Conservation (phyloP, 1,140 invertebrate genomes). For the Lutraria rhynchaena region DNA sequence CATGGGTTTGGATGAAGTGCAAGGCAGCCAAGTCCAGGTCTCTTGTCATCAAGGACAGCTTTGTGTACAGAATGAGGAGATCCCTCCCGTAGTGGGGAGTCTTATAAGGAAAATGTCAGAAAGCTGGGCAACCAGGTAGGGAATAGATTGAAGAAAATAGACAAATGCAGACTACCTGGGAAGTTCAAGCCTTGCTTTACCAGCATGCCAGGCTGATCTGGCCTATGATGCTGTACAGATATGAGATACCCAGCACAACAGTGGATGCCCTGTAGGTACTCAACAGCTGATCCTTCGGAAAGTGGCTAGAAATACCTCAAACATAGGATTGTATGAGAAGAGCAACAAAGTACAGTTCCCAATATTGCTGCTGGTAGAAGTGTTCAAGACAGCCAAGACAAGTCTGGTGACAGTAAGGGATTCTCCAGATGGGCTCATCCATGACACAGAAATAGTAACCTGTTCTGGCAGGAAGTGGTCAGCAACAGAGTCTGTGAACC, state of each 20-base stretch:
- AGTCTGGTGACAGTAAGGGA: slow-evolving; percentile 12
- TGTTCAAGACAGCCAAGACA: slow-evolving; percentile 7
- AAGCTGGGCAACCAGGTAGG: neutral
- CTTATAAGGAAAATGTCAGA: slow-evolving; percentile 20
- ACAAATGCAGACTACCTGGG: too few relatives aligned
- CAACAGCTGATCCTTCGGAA: slow-evolving; percentile 52
- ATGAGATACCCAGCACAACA: too few relatives aligned
- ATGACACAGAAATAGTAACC: neutral
- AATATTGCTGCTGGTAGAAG: neutral
- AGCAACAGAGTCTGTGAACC: too few relatives aligned
- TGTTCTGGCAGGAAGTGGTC: neutral
- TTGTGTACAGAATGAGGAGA: slow-evolving; percentile 27
- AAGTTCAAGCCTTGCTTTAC: too few relatives aligned
- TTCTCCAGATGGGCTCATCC: slow-evolving; percentile 1
- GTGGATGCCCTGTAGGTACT: slow-evolving; percentile 21
- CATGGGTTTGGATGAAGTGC: slow-evolving; percentile 31
- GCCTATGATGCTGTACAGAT: too few relatives aligned
- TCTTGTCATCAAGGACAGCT: slow-evolving; percentile 33
- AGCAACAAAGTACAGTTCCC: slow-evolving; percentile 3
- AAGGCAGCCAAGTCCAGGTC: slow-evolving; percentile 20
- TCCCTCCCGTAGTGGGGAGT: slow-evolving; percentile 2
- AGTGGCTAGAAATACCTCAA: slow-evolving; percentile 13
- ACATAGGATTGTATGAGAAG: neutral
- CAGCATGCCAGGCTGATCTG: too few relatives aligned
- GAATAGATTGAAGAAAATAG: neutral